A percentile compares a stretch with the other conserved stretches of the same genome.
phyloP scores from a whole-genome alignment of 2,113 vertebrate genomes.

The Megalops atlanticus region DNA sequence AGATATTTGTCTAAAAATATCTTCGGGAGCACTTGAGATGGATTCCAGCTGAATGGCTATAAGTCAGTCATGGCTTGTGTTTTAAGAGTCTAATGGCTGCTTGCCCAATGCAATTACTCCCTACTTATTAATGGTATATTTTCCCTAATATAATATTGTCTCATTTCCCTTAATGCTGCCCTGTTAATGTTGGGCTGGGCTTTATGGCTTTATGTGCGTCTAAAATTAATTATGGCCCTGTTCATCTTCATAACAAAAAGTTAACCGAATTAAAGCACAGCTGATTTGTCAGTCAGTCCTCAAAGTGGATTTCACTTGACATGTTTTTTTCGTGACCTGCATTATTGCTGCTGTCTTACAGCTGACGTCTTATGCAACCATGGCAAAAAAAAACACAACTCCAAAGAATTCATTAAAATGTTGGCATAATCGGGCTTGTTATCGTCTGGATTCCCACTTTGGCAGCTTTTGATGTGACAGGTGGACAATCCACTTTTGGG shows the following conservation, averaged over 20 bases:
- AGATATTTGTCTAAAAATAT: background rate
- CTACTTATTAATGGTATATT: slow-evolving; percentile 19
- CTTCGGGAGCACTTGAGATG: background rate
- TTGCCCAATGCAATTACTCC: slow-evolving; percentile 8
- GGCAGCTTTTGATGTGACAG: slow-evolving; percentile 60
- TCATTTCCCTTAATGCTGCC: background rate
- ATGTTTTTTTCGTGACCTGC: too few species aligned
- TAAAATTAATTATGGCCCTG: background rate
- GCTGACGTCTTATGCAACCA: too few species aligned
- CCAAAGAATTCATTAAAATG: slow-evolving; percentile 41
- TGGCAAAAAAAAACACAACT: too few species aligned
- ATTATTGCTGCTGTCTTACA: too few species aligned
- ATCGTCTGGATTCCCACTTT: slow-evolving; percentile 51
- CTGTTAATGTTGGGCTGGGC: background rate
- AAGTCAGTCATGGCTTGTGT: slow-evolving; percentile 2
- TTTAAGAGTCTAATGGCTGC: slow-evolving; percentile 22
- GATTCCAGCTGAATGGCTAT: slow-evolving; percentile 6
- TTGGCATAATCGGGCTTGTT: slow-evolving; percentile 53
- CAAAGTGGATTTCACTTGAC: too few species aligned
- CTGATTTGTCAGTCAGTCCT: too few species aligned
- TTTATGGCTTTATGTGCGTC: background rate
- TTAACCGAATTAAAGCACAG: too few species aligned
- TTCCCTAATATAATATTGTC: background rate
- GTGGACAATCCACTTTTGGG: slow-evolving; percentile 54
- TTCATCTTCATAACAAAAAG: slow-evolving; percentile 27